Evolutionary conservation across 1,140 invertebrate genomes (phyloP), one percentile per base, ranked within the genome.

Genomic region (Calliopsis andreniformis): DNA sequence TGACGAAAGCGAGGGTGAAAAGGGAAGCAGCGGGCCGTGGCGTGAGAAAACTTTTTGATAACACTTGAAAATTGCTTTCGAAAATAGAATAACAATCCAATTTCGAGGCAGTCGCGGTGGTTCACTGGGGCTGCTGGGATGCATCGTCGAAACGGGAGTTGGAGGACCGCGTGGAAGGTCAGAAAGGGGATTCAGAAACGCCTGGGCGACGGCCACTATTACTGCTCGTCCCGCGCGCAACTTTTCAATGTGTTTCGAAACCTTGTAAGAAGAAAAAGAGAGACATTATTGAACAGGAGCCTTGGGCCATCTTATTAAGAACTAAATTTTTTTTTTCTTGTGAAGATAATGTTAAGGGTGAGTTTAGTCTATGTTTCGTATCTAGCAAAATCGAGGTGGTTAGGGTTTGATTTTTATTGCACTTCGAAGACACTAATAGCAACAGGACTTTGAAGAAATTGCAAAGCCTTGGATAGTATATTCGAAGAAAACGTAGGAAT

Each of bases 71-170:
- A 91, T 91, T 90, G 89, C 88, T 91, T 91, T 88, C 78, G 88
- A 91, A 91, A 91, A 91, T 91, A 87, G 87, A 91, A 91, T 90
- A 91, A 91, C 89, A 90, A 91, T 91, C 88, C 87, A 90, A 91
- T 91, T 90, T 89, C 88, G 68, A 62, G 68, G 76, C 72, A 75
- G 71, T 78, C 79, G 73, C 78, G 78, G 69, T 58, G 83, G 76
- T 82, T 75, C 80, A 73, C 76, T 69, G 68, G 85, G 49, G 83
- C 68, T 82, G 71, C 55, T 49, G 70, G 51, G 47, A 73, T 51
- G 35, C 35, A n/a, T 7, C 55, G 45, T 45, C 25, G 66, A 30
- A n/a, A 30, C 14, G 18, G 61, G 61, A 14, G 3, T 39, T 45
- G 42, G 23, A 20, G 8, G 0, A 7, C 16, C 16, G 14, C 14